Evolutionary conservation across 2,888 invertebrate genomes (phyloP).

Genomic region (Melipona beecheii): DNA sequence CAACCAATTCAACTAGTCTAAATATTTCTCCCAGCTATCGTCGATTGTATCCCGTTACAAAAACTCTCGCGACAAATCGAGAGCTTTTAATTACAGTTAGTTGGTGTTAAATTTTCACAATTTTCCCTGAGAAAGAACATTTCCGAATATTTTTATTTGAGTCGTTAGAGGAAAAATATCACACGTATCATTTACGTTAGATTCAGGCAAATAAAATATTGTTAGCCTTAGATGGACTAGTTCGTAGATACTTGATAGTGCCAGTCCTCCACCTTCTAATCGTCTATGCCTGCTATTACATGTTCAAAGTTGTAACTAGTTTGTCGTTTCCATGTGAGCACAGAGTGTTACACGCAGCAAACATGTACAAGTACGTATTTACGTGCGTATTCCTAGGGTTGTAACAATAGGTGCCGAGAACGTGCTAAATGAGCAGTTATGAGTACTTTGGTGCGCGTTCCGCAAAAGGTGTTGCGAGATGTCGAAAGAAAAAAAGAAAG

Average conservation of each 20-base stretch:
- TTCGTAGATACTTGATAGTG: conserved; percentile 58
- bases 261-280: conserved; percentile 72
- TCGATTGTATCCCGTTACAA: conserved; percentile 12
- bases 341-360: conserved; percentile 50
- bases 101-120: background rate
- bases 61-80: conserved; percentile 6
- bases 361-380: conserved; percentile 40
- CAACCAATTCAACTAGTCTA: conserved; percentile 57
- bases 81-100: background rate
- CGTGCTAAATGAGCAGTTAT: conserved; percentile 72
- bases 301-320: conserved; percentile 78
- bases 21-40: conserved; percentile 22
- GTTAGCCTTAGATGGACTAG: background rate
- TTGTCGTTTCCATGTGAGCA: conserved; percentile 57
- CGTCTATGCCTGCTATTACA: conserved; percentile 75
- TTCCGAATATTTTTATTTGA: background rate
- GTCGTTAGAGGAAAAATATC: rapidly evolving
- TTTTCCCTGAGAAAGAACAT: background rate
- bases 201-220: background rate
- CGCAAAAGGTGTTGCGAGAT: conserved; percentile 70
- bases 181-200: background rate
- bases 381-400: conserved; percentile 47
- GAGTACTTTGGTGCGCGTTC: conserved; percentile 56
- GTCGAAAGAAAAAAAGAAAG: conserved; percentile 51
- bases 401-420: conserved; percentile 67